Base-by-base conservation (phyloP, 2,113 vertebrate species). In the Varanus salvator region DNA sequence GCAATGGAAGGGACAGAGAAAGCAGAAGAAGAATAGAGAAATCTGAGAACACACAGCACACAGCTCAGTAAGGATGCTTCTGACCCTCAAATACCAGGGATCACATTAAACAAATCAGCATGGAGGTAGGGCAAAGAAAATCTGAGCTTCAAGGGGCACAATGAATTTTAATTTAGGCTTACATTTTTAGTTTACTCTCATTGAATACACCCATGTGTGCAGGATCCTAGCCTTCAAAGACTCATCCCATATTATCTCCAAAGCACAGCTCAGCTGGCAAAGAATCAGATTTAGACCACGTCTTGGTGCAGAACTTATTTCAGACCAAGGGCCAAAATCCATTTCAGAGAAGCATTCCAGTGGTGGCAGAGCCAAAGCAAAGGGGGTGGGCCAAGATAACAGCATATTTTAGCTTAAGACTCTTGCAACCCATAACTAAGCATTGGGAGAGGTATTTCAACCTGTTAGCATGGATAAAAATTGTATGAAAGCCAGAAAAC, bases 1-100 rank as follows among this genome's bases (percentile, higher is more conserved):
- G 97, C 97, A 97, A 97, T 97, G 97, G 97, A 98, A 97, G 98
- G 98, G 97, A 98, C 97, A 98, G 97, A 97, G 98, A 97, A 98
- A 98, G 98, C 97, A 98, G 96, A 97, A 97, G 97, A 97, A 97
- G 97, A 98, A 97, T 44, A 98, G 98, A 98, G 98, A 98, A 97
- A 98, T 98, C 98, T 98, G 98, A 98, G 98, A 98, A 98, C 96
- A 98, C 97, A 98, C 96, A 98, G 98, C 97, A 98, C 96, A 98
- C 17, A 98, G 98, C 97, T 98, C 96, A 98, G 97, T 97, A 98
- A 97, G 97, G 97, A 98, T 97, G 97, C 96, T 93, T 97, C 96
- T 96, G 98, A 96, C 96, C 97, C 97, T 97, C 97, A 97, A 97
- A 98, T 97, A 97, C 98, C 97, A 96, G 96, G 97, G 97, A 95